Evolutionary conservation across 2,888 invertebrate species (phyloP).

Genomic region (Sesia apiformis): DNA sequence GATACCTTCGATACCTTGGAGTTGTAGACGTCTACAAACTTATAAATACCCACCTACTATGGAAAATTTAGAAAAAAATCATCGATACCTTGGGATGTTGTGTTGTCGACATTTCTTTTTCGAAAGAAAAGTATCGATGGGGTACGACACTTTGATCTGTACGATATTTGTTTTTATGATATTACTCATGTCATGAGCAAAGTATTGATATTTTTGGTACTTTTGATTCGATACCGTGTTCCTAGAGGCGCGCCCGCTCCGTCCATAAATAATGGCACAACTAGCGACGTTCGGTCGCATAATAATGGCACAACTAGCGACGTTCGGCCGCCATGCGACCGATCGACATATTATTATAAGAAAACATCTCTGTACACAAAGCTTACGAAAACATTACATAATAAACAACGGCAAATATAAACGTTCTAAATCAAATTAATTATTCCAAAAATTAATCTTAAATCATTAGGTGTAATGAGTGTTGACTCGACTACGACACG

Average conservation of each 20-base stretch:
- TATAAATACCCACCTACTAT: too few species aligned
- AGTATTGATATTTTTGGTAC: too few species aligned
- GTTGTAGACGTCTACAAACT: too few species aligned
- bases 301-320: conserved; percentile 51
- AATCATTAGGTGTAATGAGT: conserved; percentile 63
- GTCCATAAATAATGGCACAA: conserved; percentile 2
- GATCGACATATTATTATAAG: conserved; percentile 25
- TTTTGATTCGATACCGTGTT: too few species aligned
- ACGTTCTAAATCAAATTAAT: background rate
- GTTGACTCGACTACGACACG: conserved; percentile 57
- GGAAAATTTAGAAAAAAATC: too few species aligned
- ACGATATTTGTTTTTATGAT: too few species aligned
- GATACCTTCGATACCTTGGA: too few species aligned
- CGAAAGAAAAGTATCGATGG: too few species aligned
- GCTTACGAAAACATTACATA: conserved; percentile 47
- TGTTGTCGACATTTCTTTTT: too few species aligned
- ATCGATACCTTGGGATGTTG: too few species aligned
- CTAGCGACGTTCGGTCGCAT: conserved; percentile 12
- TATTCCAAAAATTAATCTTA: conserved; percentile 50
- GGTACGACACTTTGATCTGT: too few species aligned
- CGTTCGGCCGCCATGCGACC: conserved; percentile 51
- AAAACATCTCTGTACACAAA: conserved; percentile 40
- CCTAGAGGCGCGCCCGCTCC: background rate
- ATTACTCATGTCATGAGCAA: too few species aligned
- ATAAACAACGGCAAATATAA: conserved; percentile 64